Evolutionary conservation across 2,113 vertebrate genomes (phyloP).

Genomic region (Phylloscopus trochilus): DNA sequence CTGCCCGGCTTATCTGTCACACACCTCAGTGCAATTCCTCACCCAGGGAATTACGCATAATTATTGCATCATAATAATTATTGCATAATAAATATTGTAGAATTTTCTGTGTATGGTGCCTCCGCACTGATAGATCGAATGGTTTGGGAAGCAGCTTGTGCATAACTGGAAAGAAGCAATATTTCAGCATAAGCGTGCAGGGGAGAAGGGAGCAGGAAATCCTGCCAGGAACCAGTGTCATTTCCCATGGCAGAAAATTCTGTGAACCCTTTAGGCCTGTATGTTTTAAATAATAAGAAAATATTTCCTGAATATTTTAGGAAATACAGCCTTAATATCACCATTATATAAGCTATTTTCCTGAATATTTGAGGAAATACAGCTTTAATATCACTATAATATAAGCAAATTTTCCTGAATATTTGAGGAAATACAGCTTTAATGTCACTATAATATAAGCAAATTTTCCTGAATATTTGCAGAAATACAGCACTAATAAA

Average conservation of each 20-base stretch:
- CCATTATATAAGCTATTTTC: not conserved
- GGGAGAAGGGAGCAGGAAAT: rapidly evolving
- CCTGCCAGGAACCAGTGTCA: not conserved
- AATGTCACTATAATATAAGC: not conserved
- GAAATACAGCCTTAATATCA: not conserved
- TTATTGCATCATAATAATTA: not conserved
- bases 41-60: rapidly evolving
- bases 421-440: not conserved
- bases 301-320: not conserved
- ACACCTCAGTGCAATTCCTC: rapidly evolving
- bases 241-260: not conserved
- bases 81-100: not conserved
- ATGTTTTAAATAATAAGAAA: not conserved
- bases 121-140: rapidly evolving
- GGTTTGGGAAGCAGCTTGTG: not conserved
- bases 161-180: not conserved
- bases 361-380: not conserved
- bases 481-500: not conserved
- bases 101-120: rapidly evolving
- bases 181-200: not conserved
- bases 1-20: not conserved
- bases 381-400: not conserved
- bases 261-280: not conserved
- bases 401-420: not conserved
- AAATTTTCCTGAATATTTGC: not conserved